A percentile compares a stretch with the other conserved stretches of the same genome.
phyloP scores from a whole-genome alignment of 1,140 invertebrate genomes.

The Macrobrachium nipponense region DNA sequence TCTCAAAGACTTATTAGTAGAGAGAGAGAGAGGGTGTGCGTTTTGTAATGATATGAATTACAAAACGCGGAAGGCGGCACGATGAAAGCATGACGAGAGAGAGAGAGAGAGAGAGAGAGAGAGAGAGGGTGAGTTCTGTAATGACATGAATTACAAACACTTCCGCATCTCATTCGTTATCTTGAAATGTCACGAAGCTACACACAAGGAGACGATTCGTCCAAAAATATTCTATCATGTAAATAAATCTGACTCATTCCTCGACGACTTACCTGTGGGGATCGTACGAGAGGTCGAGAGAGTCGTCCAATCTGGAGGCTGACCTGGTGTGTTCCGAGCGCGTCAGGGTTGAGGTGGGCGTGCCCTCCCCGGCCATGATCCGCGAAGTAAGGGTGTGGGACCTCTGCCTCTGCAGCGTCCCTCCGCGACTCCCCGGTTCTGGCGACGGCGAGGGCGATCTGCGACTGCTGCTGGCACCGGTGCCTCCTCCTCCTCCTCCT shows the following conservation, averaged over 20 bases:
- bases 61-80: too few species aligned
- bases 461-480: conserved; percentile 22
- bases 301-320: conserved; percentile 62
- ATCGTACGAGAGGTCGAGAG: conserved; percentile 52
- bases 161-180: too few species aligned
- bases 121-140: background rate
- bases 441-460: conserved; percentile 60
- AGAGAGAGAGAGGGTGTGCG: too few species aligned
- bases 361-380: conserved; percentile 56
- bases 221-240: too few species aligned
- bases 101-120: conserved; percentile 1
- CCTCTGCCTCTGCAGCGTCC: conserved; percentile 57
- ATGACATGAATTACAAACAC: background rate
- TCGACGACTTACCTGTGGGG: conserved; percentile 52
- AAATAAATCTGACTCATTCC: too few species aligned
- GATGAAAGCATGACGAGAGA: background rate
- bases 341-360: conserved; percentile 54
- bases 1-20: too few species aligned
- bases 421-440: conserved; percentile 61
- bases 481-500: too few species aligned
- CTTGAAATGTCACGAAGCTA: background rate
- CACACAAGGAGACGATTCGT: too few species aligned
- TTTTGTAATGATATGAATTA: background rate
- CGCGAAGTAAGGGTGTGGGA: conserved; percentile 62
- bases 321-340: conserved; percentile 61